Evolutionary conservation across 1,140 invertebrate genomes (phyloP).

Genomic region (Cotesia typhae): DNA sequence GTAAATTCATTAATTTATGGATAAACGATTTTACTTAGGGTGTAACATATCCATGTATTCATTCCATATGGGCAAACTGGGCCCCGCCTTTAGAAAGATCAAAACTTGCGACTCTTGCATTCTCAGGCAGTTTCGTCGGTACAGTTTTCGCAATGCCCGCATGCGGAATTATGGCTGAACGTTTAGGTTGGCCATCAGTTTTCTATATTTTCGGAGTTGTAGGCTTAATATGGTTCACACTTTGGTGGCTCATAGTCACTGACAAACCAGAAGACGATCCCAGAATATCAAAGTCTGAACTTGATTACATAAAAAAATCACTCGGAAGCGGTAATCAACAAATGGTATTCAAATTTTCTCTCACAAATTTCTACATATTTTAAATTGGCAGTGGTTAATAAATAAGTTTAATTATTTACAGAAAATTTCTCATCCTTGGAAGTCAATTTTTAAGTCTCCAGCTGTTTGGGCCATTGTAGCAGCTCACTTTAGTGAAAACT

Average conservation of each 20-base stretch:
- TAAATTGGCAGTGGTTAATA: not conserved
- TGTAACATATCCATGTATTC: slow-evolving; percentile 90
- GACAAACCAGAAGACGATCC: slow-evolving; percentile 82
- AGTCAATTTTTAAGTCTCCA: slow-evolving; percentile 78
- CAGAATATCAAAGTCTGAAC: slow-evolving; percentile 77
- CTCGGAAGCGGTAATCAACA: slow-evolving; percentile 43
- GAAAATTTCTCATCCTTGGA: slow-evolving; percentile 79
- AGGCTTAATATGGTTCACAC: slow-evolving; percentile 75
- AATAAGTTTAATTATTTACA: slow-evolving; percentile 36
- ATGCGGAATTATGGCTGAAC: slow-evolving; percentile 75
- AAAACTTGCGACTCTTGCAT: slow-evolving; percentile 78
- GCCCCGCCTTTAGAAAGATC: slow-evolving; percentile 85
- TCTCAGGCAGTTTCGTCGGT: slow-evolving; percentile 84
- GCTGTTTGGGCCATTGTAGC: slow-evolving; percentile 91
- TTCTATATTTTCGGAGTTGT: slow-evolving; percentile 88
- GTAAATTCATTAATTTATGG: not conserved
- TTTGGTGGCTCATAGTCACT: slow-evolving; percentile 77
- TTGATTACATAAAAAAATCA: slow-evolving; percentile 76
- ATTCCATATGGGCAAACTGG: slow-evolving; percentile 88
- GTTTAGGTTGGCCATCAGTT: slow-evolving; percentile 84
- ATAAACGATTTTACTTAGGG: slow-evolving; percentile 68
- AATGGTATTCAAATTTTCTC: slow-evolving; percentile 33
- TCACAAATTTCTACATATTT: not conserved
- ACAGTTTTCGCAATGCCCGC: slow-evolving; percentile 83
- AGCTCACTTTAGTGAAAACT: slow-evolving; percentile 94